These are phyloP conservation scores for Microhierax caerulescens DNA, from an alignment of 2,797 vertebrate genomes.

Conservation along the genomic window DNA sequence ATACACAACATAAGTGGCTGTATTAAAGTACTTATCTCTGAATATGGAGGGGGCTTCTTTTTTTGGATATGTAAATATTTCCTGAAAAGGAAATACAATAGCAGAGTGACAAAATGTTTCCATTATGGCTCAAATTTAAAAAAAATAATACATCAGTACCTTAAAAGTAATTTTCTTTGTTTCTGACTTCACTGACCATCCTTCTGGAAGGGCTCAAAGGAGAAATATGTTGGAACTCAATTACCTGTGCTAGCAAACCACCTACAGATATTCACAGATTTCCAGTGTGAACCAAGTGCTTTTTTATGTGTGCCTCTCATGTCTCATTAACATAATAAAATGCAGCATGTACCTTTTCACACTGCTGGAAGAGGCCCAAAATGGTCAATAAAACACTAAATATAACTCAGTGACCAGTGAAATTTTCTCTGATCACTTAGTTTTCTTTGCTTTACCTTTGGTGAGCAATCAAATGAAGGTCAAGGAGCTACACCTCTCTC, in stretches of 20 bases:
- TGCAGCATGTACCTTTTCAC: neutral
- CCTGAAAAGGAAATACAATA: constrained; percentile 72
- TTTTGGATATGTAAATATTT: constrained; percentile 67
- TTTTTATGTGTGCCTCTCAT: constrained; percentile 46
- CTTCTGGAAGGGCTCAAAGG: constrained; percentile 42
- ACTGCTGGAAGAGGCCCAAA: constrained; percentile 1
- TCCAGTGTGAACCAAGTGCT: constrained; percentile 34
- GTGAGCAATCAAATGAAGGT: neutral
- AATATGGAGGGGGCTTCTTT: constrained; percentile 65
- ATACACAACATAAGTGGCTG: constrained; percentile 47
- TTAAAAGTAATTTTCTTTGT: constrained; percentile 52
- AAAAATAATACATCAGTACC: neutral
- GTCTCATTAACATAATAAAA: constrained; percentile 60
- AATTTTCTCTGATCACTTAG: neutral
- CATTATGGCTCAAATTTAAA: constrained; percentile 14
- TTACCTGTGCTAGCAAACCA: constrained; percentile 68
- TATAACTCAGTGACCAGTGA: neutral
- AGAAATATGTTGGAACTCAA: constrained; percentile 64
- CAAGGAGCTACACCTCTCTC: neutral
- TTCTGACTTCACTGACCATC: constrained; percentile 26
- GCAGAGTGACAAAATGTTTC: constrained; percentile 55
- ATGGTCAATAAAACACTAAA: constrained; percentile 21
- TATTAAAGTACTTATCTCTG: constrained; percentile 54
- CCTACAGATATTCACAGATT: constrained; percentile 55
- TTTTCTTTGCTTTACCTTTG: neutral